Conservation (phyloP, 2,888 invertebrate genomes). For the Enchytraeus crypticus region DNA sequence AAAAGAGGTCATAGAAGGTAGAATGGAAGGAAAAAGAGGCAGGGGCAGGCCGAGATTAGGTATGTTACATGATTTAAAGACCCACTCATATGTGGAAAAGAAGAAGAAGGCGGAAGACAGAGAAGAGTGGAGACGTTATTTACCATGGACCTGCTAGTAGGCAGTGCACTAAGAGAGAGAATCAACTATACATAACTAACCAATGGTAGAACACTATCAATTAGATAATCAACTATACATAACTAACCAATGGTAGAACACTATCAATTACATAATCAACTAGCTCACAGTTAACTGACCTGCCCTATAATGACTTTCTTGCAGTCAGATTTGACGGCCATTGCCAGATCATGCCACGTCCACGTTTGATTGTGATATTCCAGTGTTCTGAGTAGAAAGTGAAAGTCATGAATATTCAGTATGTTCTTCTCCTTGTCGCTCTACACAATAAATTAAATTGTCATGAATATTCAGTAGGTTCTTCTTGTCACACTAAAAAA, state of each 20-base stretch:
- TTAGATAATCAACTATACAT: background rate
- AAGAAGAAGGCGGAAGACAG: too few relatives aligned
- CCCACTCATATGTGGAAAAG: too few relatives aligned
- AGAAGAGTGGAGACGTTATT: too few relatives aligned
- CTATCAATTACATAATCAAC: background rate
- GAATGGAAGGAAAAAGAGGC: too few relatives aligned
- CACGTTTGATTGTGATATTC: conserved; percentile 99
- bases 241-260: background rate
- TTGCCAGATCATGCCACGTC: conserved; percentile 95
- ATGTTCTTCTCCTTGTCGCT: conserved; percentile 97
- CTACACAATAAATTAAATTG: conserved; percentile 32
- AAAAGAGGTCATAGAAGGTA: too few relatives aligned
- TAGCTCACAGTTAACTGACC: conserved; percentile 44
- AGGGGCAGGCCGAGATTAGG: too few relatives aligned
- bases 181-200: too few relatives aligned
- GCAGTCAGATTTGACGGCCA: conserved; percentile 89
- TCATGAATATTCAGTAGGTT: background rate
- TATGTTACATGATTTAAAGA: too few relatives aligned
- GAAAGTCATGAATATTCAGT: conserved; percentile 87
- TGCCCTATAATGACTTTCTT: conserved; percentile 75
- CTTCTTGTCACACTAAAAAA: background rate
- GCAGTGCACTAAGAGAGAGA: too few relatives aligned
- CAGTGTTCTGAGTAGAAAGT: conserved; percentile 83
- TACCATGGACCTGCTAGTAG: too few relatives aligned
- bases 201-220: background rate